A percentile compares a stretch with the other conserved stretches of the same genome.
Evolutionary conservation across 2,113 vertebrate species (phyloP).

Genomic region (Poeciliopsis retropinna): DNA sequence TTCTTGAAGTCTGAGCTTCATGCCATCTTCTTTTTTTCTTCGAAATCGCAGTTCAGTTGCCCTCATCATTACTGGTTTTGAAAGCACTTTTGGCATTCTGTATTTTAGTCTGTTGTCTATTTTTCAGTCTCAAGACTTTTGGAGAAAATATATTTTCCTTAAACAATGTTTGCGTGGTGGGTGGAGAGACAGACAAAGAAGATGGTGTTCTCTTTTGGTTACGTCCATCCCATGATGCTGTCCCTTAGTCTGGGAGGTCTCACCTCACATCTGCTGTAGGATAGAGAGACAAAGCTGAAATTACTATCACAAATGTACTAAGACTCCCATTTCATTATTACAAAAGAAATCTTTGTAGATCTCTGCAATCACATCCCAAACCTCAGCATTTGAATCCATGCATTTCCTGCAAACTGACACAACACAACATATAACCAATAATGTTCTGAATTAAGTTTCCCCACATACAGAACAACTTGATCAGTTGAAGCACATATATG

Average conservation of each 20-base stretch:
- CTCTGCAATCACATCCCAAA: slow-evolving; percentile 23
- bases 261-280: slow-evolving; percentile 94
- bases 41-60: slow-evolving; percentile 53
- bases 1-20: slow-evolving; percentile 41
- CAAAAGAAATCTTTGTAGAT: not conserved
- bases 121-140: slow-evolving; percentile 58
- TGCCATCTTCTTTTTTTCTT: slow-evolving; percentile 54
- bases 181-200: slow-evolving; percentile 47
- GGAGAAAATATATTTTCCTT: slow-evolving; percentile 53
- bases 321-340: not conserved
- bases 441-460: slow-evolving; percentile 19
- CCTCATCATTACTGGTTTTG: slow-evolving; percentile 59
- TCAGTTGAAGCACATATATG: slow-evolving; percentile 7
- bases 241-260: slow-evolving; percentile 84
- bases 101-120: slow-evolving; percentile 51
- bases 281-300: slow-evolving; percentile 40
- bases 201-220: slow-evolving; percentile 37
- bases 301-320: slow-evolving; percentile 18
- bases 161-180: slow-evolving; percentile 51
- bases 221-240: slow-evolving; percentile 83
- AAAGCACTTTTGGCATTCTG: slow-evolving; percentile 94
- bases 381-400: slow-evolving; percentile 53
- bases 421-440: slow-evolving; percentile 21
- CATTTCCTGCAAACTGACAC: slow-evolving; percentile 41
- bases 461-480: slow-evolving; percentile 24